Conservation (phyloP, 2,113 vertebrate genomes). For the Phrynocephalus versicolor region DNA sequence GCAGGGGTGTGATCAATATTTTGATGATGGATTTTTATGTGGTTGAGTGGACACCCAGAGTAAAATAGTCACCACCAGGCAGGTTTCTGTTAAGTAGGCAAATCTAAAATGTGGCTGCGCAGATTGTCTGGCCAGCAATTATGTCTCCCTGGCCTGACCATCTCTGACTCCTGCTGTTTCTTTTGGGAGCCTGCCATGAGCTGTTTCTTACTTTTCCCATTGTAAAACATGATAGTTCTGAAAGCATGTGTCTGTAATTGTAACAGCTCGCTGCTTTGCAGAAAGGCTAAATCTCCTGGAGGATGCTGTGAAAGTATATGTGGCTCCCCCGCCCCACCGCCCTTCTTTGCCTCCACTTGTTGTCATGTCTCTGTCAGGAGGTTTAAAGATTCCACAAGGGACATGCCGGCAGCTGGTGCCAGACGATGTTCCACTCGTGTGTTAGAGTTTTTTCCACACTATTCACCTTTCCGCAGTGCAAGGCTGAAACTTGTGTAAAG, state of each 20-base stretch:
- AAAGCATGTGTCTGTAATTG: background rate
- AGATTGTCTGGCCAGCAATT: too few species aligned
- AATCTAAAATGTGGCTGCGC: background rate
- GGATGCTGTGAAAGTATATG: background rate
- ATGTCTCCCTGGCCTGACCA: too few species aligned
- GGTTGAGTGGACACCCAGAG: background rate
- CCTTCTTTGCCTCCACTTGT: background rate
- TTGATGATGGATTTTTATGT: background rate
- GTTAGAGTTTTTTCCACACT: too few species aligned
- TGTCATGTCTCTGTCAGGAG: too few species aligned
- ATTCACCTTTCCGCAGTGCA: background rate
- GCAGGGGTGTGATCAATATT: background rate
- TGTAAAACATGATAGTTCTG: background rate
- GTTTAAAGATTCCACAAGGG: background rate
- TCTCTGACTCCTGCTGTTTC: too few species aligned
- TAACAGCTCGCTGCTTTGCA: background rate
- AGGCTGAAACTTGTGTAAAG: too few species aligned
- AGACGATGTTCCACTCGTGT: background rate
- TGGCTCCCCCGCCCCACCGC: background rate
- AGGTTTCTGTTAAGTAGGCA: slow-evolving; percentile 5
- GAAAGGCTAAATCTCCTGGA: background rate
- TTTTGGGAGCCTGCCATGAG: too few species aligned
- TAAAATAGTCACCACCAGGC: background rate
- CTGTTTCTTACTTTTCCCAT: background rate
- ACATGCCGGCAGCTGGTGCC: background rate